Conservation (phyloP, 2,888 invertebrate genomes). For the Mimas tiliae region DNA sequence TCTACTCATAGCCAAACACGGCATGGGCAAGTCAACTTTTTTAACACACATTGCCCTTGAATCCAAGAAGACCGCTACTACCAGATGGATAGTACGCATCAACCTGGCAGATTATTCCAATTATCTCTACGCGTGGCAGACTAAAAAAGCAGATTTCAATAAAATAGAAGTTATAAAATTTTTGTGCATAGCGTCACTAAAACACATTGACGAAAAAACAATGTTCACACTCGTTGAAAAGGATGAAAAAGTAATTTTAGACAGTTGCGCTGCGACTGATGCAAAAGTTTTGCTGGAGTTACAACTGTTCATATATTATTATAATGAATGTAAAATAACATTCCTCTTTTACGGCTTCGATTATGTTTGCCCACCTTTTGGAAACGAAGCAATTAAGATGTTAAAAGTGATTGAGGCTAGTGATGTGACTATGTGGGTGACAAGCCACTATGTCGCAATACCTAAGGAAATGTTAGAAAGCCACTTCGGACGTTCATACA, state of each 20-base stretch:
- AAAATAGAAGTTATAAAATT: slow-evolving; percentile 39
- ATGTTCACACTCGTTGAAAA: slow-evolving; percentile 34
- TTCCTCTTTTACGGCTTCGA: slow-evolving; percentile 54
- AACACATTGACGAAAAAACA: slow-evolving; percentile 35
- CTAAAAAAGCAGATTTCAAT: slow-evolving; percentile 31
- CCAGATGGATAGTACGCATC: slow-evolving; percentile 50
- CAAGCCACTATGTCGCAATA: slow-evolving; percentile 43
- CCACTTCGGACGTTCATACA: slow-evolving; percentile 42
- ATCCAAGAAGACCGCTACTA: slow-evolving; percentile 43
- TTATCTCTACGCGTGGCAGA: slow-evolving; percentile 42
- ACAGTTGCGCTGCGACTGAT: slow-evolving; percentile 30
- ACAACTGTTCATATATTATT: slow-evolving; percentile 47
- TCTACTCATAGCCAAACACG: slow-evolving; percentile 45
- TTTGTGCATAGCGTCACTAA: slow-evolving; percentile 45
- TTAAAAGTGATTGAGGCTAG: slow-evolving; percentile 41
- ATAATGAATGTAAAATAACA: slow-evolving; percentile 44
- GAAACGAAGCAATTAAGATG: slow-evolving; percentile 45
- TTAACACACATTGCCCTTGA: slow-evolving; percentile 49
- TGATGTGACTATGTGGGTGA: slow-evolving; percentile 50
- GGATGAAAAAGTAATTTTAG: slow-evolving; percentile 34
- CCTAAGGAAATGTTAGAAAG: slow-evolving; percentile 38
- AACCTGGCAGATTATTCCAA: slow-evolving; percentile 44
- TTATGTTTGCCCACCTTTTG: slow-evolving; percentile 47
- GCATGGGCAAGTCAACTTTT: slow-evolving; percentile 51
- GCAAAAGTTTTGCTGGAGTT: slow-evolving; percentile 44